Evolutionary conservation across 2,113 vertebrate species (phyloP), one percentile per base, ranked within the genome.

Genomic region (Corythoichthys intestinalis): DNA sequence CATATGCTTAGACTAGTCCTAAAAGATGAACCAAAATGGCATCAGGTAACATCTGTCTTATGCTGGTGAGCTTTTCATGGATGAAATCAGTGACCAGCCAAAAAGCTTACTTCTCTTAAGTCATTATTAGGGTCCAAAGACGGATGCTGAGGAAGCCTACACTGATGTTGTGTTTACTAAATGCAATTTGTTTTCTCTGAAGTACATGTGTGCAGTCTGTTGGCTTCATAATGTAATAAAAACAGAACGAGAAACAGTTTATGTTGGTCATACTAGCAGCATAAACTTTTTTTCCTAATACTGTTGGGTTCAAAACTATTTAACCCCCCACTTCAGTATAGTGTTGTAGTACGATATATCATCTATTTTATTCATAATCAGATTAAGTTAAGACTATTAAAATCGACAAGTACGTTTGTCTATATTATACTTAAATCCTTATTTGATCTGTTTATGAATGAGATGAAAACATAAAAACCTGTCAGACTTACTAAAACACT

Each of bases 181-280:
- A 61, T 13, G 68, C 77, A 71, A 72, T 80, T 8, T 50, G 75
- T 78, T 82, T 58, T 49, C 76, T 83, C 82, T 66, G 78, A 80
- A 69, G 88, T 85, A 54, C 77, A 75, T 80, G 49, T 74, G 83
- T 84, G 83, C 81, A 76, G 75, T 77, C 39, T 61, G 74, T 75
- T 81, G 78, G 81, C 74, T 86, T 80, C 69, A 71, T 68, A 52
- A 80, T 75, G 73, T 87, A 54, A 76, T 77, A 78, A 73, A 3
- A 14, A 14, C 59, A n/a, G 14, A 28, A 11, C 4, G 15, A 41
- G 9, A 44, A 44, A 44, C 41, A 44, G 41, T 44, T 8, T 44
- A 44, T 44, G 41, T 44, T 44, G 1, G 9, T 44, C 41, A 44
- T 44, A 44, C 9, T 44, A 4, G 41, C 41, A 8, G 41, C 41